A percentile compares a stretch with the other conserved stretches of the same genome.
phyloP scores from a whole-genome alignment of 1,140 invertebrate genomes.

The Trissolcus basalis region DNA sequence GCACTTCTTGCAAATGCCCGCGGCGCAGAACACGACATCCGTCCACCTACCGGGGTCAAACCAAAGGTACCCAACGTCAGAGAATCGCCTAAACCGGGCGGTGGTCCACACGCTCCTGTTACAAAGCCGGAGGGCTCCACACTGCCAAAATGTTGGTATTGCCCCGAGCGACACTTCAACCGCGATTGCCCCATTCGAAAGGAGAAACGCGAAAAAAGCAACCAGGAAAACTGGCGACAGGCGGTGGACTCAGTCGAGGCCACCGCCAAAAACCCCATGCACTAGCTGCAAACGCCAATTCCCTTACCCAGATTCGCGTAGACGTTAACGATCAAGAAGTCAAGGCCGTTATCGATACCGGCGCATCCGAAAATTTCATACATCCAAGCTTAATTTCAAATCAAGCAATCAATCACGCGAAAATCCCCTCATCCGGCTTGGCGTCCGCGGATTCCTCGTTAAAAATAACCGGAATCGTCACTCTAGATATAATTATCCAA shows the following conservation, averaged over 20 bases:
- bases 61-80: too few species aligned
- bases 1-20: not conserved
- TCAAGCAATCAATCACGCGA: not conserved
- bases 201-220: not conserved
- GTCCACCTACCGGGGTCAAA: too few species aligned
- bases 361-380: constrained; percentile 1
- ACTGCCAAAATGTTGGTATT: constrained; percentile 11
- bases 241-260: not conserved
- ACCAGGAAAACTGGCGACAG: constrained; percentile 25
- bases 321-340: too few species aligned
- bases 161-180: constrained; percentile 14
- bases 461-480: not conserved
- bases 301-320: too few species aligned
- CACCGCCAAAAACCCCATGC: constrained; percentile 4
- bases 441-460: not conserved
- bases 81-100: too few species aligned
- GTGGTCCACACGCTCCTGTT: too few species aligned
- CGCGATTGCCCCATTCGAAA: constrained; percentile 8
- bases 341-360: too few species aligned
- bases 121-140: too few species aligned
- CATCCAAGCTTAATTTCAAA: not conserved
- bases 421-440: not conserved
- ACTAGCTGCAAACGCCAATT: too few species aligned
- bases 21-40: constrained; percentile 2
- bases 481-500: too few species aligned